Base-by-base conservation (phyloP, 2,888 invertebrate species). In the Stramonita haemastoma region DNA sequence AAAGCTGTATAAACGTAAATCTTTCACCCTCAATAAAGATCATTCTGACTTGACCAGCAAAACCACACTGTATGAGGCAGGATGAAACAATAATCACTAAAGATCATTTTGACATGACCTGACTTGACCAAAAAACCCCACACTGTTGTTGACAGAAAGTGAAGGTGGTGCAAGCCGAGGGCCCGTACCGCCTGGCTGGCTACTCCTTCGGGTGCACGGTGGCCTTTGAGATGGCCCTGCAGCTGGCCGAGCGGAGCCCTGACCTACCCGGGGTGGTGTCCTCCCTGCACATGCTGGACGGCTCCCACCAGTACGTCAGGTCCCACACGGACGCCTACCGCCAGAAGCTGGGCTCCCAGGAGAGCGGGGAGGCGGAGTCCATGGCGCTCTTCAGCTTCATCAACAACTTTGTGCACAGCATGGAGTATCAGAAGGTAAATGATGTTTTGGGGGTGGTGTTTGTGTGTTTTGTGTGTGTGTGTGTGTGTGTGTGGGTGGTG, bases 151-250 rank as follows among this genome's bases (percentile, higher is more conserved):
- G 66, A 46, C 93, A 97, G 95, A 97, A 98, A 96, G 97, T 99
- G 94, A 97, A 97, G 95, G 97, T 97, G 88, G 96, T 98, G 86
- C 98, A 98, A 96, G 97, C 97, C 17, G 96, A 96, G 90, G 98
- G 98, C 91, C 98, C 99, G 5, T 99, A 98, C 97, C 97, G 97
- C 87, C 96, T 99, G 92, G 97, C 98, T 84, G 99, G 99, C 1
- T 99, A 99, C 96, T 99, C 99, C 0, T 99, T 98, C 96, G 99
- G 99, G 91, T 98, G 98, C 81, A 97, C 98, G 93, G 98, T 99
- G 70, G 99, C 98, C 32, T 98, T 98, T 96, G 99, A 99, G 96
- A 99, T 99, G 97, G 98, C 98, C 56, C 96, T 98, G 66, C 98
- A 98, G 95, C 96, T 99, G 89, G 98, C 98, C 95, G 92, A 90